Base-by-base conservation (phyloP, 2,888 invertebrate genomes). In the Andrena bucephala region DNA sequence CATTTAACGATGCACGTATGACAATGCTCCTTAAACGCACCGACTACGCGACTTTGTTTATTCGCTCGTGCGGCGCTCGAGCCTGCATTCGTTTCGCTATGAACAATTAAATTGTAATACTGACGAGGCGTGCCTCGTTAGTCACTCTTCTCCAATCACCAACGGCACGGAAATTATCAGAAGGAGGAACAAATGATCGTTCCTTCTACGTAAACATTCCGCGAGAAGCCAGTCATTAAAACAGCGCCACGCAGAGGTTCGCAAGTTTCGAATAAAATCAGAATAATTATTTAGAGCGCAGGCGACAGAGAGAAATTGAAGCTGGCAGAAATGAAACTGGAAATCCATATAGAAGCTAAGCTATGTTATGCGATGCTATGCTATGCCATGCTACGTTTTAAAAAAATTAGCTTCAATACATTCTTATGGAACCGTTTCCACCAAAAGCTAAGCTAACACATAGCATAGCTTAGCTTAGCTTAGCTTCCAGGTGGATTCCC, bases 1-100 rank as follows among this genome's bases (percentile, higher is more conserved):
- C 67, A 77, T 81, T 62, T 67, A 36, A 81, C 77, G 71, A 68
- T 29, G 60, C 66, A 16, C 42, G 54, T 48, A 67, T 27, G 48
- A 68, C 71, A 63, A 62, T 63, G 13, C 27, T 33, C n/a, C 10
- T n/a, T 33, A 29, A 80, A 65, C 36, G 59, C 8, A 20, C 42
- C 42, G 5, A 29, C 65, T n/a, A 59, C 20, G 36, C n/a, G 67
- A 70, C 20, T 69, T 77, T 71, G 27, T 67, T 70, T 76, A 67
- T 50, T 59, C 66, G 7, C 50, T 5, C 50, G 10, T 36, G 7
- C 57, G 20, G 27, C 6, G 3, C 42, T 42, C 1, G 4, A 13
- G 42, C 36, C 13, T 52, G 48, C 27, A 2, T 52, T 73, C 27
- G 20, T 50, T 10, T 77, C 60, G 8, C 48, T 31, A 42, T 13